Evolutionary conservation across 1,140 invertebrate species (phyloP).

Genomic region (Cyrtorhinus lividipennis): DNA sequence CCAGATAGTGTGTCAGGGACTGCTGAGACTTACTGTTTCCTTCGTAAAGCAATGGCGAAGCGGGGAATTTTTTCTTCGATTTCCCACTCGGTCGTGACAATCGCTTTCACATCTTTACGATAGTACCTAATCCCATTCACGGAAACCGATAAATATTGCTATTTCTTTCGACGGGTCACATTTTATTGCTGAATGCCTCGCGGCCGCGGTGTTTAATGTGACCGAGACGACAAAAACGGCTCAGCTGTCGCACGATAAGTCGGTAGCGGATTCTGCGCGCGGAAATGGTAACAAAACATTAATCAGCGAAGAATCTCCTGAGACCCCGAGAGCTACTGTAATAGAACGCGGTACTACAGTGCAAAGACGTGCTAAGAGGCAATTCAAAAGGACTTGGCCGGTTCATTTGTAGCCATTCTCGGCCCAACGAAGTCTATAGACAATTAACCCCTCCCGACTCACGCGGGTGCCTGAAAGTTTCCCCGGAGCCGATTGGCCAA

Average conservation of each 20-base stretch:
- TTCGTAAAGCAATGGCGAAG: too few relatives aligned
- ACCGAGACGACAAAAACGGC: too few relatives aligned
- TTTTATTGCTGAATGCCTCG: not conserved
- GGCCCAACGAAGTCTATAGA: not conserved
- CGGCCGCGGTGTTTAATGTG: not conserved
- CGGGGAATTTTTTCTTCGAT: too few relatives aligned
- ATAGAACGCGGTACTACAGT: not conserved
- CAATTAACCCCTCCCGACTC: not conserved
- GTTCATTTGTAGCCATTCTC: not conserved
- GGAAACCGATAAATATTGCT: not conserved
- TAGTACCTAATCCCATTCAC: too few relatives aligned
- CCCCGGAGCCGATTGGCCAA: not conserved
- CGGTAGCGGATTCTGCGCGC: too few relatives aligned
- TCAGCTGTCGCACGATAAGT: too few relatives aligned
- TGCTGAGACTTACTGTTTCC: too few relatives aligned
- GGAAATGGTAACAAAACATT: not conserved
- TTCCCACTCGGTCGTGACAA: too few relatives aligned
- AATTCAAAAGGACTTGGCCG: not conserved
- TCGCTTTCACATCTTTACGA: not conserved
- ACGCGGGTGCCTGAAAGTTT: not conserved
- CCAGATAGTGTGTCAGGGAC: too few relatives aligned
- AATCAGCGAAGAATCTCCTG: not conserved
- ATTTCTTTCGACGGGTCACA: not conserved
- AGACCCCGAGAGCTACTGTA: not conserved
- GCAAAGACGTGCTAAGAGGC: not conserved